phyloP scores from a whole-genome alignment of 2,888 invertebrate species.

The Netelia fuscicornis region DNA sequence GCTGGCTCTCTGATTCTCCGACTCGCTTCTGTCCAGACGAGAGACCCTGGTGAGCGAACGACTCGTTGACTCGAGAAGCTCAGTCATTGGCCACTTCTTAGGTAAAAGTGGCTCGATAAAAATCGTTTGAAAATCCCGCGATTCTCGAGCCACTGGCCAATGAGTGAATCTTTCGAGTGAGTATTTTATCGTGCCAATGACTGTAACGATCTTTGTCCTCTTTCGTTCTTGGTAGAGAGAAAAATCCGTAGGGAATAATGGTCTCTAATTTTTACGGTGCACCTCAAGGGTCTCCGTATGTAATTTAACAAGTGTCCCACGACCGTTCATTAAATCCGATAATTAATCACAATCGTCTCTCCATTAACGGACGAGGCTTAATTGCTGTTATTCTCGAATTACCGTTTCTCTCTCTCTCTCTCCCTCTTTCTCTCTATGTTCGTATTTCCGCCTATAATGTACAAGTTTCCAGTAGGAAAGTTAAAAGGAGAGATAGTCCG shows the following conservation, averaged over 20 bases:
- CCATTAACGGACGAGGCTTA: constrained; percentile 83
- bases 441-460: constrained; percentile 47
- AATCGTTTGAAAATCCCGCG: neutral
- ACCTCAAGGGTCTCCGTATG: constrained; percentile 72
- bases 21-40: constrained; percentile 38
- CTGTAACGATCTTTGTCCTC: neutral
- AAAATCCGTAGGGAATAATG: constrained; percentile 76
- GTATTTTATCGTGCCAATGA: neutral
- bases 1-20: constrained; percentile 30
- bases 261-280: constrained; percentile 84
- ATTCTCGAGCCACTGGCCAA: neutral
- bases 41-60: constrained; percentile 5
- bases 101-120: neutral
- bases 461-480: constrained; percentile 17
- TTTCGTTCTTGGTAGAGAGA: neutral
- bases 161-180: neutral
- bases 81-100: neutral
- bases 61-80: too few species aligned
- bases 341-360: constrained; percentile 84
- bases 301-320: constrained; percentile 82
- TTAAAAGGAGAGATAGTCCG: constrained; percentile 11
- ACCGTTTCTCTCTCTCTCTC: constrained; percentile 52
- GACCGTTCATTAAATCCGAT: constrained; percentile 83
- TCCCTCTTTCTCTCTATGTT: constrained; percentile 25
- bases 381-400: constrained; percentile 83